Percentiles rank a stretch among this genome's conserved stretches.
Evolutionary conservation across 2,797 vertebrate species (phyloP).

Genomic region (Miichthys miiuy): DNA sequence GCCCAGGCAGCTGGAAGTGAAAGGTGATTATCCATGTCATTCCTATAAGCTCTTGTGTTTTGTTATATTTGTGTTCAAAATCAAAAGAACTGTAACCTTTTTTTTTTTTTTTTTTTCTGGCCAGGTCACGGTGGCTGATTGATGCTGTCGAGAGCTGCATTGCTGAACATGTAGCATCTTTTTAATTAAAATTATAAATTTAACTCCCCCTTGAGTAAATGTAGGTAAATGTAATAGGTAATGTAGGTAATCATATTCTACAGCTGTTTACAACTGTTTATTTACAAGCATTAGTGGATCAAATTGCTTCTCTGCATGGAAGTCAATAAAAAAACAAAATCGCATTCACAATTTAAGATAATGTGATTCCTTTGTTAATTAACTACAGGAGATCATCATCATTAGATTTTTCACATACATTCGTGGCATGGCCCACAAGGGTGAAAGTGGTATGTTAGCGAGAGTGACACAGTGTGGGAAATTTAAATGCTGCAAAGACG

Average conservation of each 20-base stretch:
- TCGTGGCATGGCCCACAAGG: background rate
- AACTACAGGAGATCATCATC: background rate
- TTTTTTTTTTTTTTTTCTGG: background rate
- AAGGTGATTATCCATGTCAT: background rate
- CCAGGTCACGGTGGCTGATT: background rate
- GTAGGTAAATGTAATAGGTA: background rate
- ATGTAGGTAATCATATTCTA: background rate
- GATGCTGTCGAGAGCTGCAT: background rate
- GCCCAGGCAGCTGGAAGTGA: background rate
- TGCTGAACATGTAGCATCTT: background rate
- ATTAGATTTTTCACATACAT: background rate
- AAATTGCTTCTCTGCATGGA: background rate
- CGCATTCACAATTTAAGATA: background rate
- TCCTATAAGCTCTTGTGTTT: background rate
- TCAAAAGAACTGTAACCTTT: background rate
- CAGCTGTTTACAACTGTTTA: constrained; percentile 4
- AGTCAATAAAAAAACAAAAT: background rate
- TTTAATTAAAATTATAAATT: too few species aligned
- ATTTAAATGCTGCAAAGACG: constrained; percentile 57
- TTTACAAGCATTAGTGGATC: background rate
- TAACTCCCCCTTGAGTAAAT: too few species aligned
- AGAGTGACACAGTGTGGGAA: constrained; percentile 7
- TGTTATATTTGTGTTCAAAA: background rate
- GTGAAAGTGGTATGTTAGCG: constrained; percentile 26
- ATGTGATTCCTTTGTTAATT: constrained; percentile 16